Evolutionary conservation across 1,140 invertebrate species (phyloP).

Genomic region (Achatina immaculata): DNA sequence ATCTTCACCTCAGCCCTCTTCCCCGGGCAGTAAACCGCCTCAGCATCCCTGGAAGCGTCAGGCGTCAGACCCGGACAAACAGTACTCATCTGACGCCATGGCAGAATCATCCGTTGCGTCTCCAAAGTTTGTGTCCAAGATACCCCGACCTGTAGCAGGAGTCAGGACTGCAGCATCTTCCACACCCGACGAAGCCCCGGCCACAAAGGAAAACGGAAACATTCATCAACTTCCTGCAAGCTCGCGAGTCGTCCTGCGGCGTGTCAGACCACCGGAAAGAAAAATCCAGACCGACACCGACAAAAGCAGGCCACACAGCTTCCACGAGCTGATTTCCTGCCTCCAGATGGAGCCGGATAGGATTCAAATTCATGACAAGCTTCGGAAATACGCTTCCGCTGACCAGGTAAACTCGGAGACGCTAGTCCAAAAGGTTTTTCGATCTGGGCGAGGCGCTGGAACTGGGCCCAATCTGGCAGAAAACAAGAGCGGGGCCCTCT

Average conservation of each 20-base stretch:
- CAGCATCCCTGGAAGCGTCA: conserved; percentile 28
- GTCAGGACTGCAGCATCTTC: background rate
- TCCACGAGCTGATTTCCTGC: conserved; percentile 61
- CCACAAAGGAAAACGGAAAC: background rate
- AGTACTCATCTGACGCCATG: background rate
- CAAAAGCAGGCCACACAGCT: conserved; percentile 59
- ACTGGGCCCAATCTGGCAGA: conserved; percentile 1
- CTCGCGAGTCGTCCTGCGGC: background rate
- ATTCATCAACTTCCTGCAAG: background rate
- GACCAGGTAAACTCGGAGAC: conserved; percentile 52
- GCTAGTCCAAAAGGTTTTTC: conserved; percentile 50
- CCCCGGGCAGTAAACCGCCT: conserved; percentile 24
- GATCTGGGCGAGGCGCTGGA: conserved; percentile 50
- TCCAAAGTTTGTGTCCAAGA: conserved; percentile 28
- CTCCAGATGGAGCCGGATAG: conserved; percentile 55
- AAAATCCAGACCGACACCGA: conserved; percentile 32
- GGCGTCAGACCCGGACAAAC: conserved; percentile 27
- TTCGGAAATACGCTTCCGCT: conserved; percentile 60
- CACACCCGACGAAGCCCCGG: background rate
- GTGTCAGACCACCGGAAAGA: conserved; percentile 10
- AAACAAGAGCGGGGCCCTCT: conserved; percentile 32
- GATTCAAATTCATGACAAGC: conserved; percentile 39
- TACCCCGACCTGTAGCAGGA: background rate
- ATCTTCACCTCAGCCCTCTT: conserved; percentile 17
- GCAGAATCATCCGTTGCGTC: background rate